Evolutionary conservation across 1,140 invertebrate genomes (phyloP).

Genomic region (Steinernema khuongi): DNA sequence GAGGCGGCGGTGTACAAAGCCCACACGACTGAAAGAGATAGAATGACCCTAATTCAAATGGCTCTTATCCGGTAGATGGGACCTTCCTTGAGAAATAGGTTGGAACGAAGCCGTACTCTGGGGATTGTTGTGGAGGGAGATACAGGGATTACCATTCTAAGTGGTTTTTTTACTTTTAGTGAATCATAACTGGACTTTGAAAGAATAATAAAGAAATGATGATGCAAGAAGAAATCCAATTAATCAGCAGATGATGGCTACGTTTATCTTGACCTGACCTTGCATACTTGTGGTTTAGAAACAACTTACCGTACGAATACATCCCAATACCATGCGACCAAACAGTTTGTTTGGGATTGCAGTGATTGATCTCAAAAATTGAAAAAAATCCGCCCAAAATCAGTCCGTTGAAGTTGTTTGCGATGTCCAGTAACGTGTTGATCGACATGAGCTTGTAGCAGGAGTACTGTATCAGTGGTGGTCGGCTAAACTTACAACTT

Average conservation of each 20-base stretch:
- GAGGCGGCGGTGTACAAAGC: background rate
- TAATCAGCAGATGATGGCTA: too few species aligned
- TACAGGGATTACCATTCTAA: too few species aligned
- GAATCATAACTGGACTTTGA: too few species aligned
- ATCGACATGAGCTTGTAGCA: constrained; percentile 5
- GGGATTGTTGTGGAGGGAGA: too few species aligned
- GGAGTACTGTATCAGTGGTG: constrained; percentile 8
- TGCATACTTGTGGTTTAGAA: background rate
- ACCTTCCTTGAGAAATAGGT: background rate
- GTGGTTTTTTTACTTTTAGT: too few species aligned
- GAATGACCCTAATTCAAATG: background rate
- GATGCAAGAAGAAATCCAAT: background rate
- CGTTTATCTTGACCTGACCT: too few species aligned
- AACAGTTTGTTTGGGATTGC: background rate
- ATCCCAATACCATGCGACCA: background rate
- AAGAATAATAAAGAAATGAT: too few species aligned
- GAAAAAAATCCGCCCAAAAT: background rate
- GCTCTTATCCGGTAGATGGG: background rate
- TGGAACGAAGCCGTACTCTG: background rate
- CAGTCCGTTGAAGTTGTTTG: background rate
- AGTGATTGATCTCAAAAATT: background rate
- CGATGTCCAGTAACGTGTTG: background rate
- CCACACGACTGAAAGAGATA: background rate
- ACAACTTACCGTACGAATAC: background rate
- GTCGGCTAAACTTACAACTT: background rate